Base-by-base conservation (phyloP, 2,113 vertebrate species). In the Corythaeola cristata region DNA sequence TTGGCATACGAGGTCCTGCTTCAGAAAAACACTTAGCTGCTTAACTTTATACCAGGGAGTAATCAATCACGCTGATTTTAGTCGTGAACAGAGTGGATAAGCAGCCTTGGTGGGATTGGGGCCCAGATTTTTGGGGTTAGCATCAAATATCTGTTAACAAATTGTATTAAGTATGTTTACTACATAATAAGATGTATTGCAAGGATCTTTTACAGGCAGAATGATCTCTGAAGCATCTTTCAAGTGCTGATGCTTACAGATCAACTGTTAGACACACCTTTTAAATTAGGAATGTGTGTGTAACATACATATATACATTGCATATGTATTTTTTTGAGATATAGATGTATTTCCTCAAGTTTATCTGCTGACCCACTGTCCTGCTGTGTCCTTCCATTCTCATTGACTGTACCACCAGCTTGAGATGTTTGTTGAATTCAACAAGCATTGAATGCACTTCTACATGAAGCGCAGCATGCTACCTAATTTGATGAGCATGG, bases 401-500 rank as follows among this genome's bases (percentile, higher is more conserved):
- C 18, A 20, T 1, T 13, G 22, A 15, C 26, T 41, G 28, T 23
- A 5, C 6, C 33, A 67, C 50, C 58, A 49, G 13, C 35, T 71
- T 55, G 33, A 90, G 60, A 37, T 5, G 5, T 13, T 8, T 11
- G 8, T 4, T 39, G 49, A 77, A 68, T 59, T 77, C 62, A 44
- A 11, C 13, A 27, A 58, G 39, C 60, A n/a, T 0, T n/a, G 49
- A 80, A 12, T 11, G 9, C 15, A 6, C 28, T 23, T 68, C 27
- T 15, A 6, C 0, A 0, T 33, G 58, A 75, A 44, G 32, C 6
- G 32, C 5, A 26, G 72, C 47, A n/a, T 3, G 7, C 21, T 32
- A 35, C n/a, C n/a, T 74, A 20, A 58, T 68, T 53, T 39, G 52
- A 39, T 53, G 27, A 80, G 21, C 5, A 15, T 4, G 14, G 53